Evolutionary conservation across 2,113 vertebrate species (phyloP).

Genomic region (Calyptomena viridis): DNA sequence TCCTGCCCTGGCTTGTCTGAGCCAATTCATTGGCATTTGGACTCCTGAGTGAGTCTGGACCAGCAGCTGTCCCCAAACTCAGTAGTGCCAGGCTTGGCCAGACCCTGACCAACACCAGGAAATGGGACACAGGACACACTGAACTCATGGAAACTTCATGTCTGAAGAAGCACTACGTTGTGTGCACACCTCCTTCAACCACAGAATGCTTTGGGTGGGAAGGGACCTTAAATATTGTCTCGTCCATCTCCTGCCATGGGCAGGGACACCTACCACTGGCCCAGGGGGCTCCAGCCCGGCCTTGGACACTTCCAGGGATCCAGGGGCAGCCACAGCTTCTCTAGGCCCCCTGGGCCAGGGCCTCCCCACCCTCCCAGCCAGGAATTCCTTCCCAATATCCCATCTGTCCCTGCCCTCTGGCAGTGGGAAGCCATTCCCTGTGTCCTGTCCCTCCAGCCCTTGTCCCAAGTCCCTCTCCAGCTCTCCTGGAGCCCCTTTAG

Average conservation of each 20-base stretch:
- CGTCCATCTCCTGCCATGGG: neutral
- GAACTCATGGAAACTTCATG: fast-evolving
- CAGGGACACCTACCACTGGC: neutral
- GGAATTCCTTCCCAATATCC: neutral
- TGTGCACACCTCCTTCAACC: fast-evolving
- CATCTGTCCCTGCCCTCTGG: neutral
- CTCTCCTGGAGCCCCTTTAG: neutral
- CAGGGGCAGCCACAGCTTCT: neutral
- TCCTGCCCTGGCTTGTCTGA: neutral
- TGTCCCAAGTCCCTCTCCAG: neutral
- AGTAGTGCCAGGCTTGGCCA: neutral
- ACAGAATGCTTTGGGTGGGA: fast-evolving
- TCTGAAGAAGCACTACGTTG: fast-evolving
- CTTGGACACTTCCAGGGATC: neutral
- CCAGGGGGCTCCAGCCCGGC: neutral
- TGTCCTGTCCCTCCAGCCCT: fast-evolving
- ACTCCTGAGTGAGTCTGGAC: neutral
- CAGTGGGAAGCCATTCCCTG: neutral
- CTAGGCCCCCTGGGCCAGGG: neutral
- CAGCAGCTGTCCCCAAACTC: neutral
- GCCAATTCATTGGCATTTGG: neutral
- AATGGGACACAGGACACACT: fast-evolving
- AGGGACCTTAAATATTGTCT: neutral
- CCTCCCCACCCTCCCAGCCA: neutral
- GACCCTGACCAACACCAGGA: fast-evolving